Evolutionary conservation across 2,888 invertebrate genomes (phyloP).

Genomic region (Neocrepidodera transversa): DNA sequence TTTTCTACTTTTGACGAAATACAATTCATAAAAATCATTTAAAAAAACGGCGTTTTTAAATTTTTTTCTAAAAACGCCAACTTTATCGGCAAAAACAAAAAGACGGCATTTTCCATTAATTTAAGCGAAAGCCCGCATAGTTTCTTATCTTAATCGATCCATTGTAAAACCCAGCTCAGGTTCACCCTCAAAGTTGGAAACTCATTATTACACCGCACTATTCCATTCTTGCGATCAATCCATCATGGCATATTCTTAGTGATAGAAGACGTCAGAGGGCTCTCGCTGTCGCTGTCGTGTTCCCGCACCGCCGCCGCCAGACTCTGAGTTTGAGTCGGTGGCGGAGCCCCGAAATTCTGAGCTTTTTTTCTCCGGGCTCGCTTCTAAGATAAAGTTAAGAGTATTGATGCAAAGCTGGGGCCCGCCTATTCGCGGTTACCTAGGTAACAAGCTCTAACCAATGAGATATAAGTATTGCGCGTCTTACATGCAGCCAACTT

Average conservation of each 20-base stretch:
- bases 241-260: slow-evolving; percentile 23
- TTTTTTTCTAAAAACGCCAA: no score
- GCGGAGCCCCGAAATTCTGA: slow-evolving; percentile 36
- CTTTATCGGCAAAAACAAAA: no score
- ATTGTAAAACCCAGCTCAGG: slow-evolving; percentile 5
- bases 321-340: slow-evolving; percentile 2
- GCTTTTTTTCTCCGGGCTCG: slow-evolving; percentile 34
- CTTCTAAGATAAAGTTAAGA: slow-evolving; percentile 49
- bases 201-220: slow-evolving; percentile 18
- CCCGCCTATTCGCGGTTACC: slow-evolving; percentile 54
- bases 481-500: slow-evolving; percentile 56
- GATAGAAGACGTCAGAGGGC: slow-evolving; percentile 26
- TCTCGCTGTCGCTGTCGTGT: no score
- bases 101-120: neutral
- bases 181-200: slow-evolving; percentile 1
- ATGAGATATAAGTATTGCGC: slow-evolving; percentile 59
- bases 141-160: slow-evolving; percentile 26
- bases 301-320: neutral
- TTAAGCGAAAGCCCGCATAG: neutral
- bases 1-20: no score
- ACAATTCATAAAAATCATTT: no score
- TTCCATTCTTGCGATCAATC: slow-evolving; percentile 26
- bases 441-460: slow-evolving; percentile 57
- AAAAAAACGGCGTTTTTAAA: no score
- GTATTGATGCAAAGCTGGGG: slow-evolving; percentile 47